These are phyloP conservation scores for Pimephales promelas DNA, from an alignment of 2,113 vertebrate genomes.

Conservation along the genomic window DNA sequence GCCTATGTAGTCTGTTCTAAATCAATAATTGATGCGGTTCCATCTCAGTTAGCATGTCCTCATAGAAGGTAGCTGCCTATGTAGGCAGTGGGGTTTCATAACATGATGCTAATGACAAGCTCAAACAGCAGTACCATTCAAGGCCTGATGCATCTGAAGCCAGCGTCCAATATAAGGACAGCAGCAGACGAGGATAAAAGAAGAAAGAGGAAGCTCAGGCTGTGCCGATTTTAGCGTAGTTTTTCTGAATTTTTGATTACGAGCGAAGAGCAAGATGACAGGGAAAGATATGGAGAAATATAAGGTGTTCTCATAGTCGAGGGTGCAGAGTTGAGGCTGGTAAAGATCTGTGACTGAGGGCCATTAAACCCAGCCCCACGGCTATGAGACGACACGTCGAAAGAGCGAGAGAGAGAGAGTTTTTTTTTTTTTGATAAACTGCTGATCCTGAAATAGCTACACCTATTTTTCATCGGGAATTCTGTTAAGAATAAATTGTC, in stretches of 20 bases:
- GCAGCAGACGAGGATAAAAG: neutral
- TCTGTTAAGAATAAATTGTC: conserved; percentile 67
- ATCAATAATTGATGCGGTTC: neutral
- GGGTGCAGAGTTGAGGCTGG: conserved; percentile 59
- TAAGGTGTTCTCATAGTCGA: neutral
- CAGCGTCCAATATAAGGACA: neutral
- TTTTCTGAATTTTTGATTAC: conserved; percentile 8
- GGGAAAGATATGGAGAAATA: neutral
- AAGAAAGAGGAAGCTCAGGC: neutral
- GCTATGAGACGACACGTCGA: conserved; percentile 61
- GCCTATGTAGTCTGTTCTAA: neutral
- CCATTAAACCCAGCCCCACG: conserved; percentile 73
- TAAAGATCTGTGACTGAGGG: conserved; percentile 68
- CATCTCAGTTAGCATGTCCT: neutral
- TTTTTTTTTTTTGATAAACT: conserved; percentile 71
- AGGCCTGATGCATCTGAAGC: neutral
- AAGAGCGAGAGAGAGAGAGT: conserved; percentile 14
- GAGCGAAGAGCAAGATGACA: conserved; percentile 24
- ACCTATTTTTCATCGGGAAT: conserved; percentile 73
- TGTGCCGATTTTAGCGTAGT: neutral
- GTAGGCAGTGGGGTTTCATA: neutral
- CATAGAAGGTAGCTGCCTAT: neutral
- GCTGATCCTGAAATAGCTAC: conserved; percentile 71
- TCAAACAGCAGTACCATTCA: neutral
- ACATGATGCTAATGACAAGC: neutral